Percentiles rank a stretch among this genome's conserved stretches.
Evolutionary conservation across 2,113 vertebrate species (phyloP).

Genomic region (Oxyruncus cristatus): DNA sequence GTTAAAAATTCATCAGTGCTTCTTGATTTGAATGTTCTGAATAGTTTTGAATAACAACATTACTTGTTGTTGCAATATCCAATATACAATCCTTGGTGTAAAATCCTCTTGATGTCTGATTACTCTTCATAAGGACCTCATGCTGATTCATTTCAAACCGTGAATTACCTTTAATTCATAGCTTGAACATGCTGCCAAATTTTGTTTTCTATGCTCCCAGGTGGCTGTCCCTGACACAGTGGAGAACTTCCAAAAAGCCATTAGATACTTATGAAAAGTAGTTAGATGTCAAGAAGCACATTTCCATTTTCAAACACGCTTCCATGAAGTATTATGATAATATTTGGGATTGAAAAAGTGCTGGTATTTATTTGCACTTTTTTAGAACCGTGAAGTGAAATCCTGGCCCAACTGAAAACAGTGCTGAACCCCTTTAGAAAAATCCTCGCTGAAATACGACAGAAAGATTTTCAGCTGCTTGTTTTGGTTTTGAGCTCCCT

Average conservation of each 20-base stretch:
- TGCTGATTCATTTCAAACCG: constrained; percentile 70
- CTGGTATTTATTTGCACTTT: background rate
- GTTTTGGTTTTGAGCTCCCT: background rate
- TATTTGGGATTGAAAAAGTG: background rate
- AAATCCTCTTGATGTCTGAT: constrained; percentile 76
- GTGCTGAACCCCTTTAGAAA: background rate
- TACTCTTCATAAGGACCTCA: constrained; percentile 72
- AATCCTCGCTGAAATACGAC: background rate
- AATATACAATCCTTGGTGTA: constrained; percentile 62
- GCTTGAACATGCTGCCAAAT: constrained; percentile 70
- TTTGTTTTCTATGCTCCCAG: constrained; percentile 70
- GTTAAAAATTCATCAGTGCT: constrained; percentile 18
- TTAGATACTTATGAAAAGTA: constrained; percentile 60
- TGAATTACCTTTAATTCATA: constrained; percentile 80
- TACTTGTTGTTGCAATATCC: constrained; percentile 71
- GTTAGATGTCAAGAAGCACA: constrained; percentile 6
- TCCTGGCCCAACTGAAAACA: background rate
- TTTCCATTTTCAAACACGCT: constrained; percentile 39
- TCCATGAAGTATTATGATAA: constrained; percentile 1
- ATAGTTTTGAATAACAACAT: constrained; percentile 58
- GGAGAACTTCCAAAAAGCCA: constrained; percentile 69
- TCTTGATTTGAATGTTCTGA: constrained; percentile 55
- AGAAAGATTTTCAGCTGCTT: background rate
- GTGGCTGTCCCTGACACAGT: constrained; percentile 65
- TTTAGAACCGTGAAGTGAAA: background rate